Percentiles rank a stretch among this genome's conserved stretches.
These are phyloP conservation scores for Dynastes hyllus DNA, from an alignment of 2,888 invertebrate species.

Conservation along the genomic window DNA sequence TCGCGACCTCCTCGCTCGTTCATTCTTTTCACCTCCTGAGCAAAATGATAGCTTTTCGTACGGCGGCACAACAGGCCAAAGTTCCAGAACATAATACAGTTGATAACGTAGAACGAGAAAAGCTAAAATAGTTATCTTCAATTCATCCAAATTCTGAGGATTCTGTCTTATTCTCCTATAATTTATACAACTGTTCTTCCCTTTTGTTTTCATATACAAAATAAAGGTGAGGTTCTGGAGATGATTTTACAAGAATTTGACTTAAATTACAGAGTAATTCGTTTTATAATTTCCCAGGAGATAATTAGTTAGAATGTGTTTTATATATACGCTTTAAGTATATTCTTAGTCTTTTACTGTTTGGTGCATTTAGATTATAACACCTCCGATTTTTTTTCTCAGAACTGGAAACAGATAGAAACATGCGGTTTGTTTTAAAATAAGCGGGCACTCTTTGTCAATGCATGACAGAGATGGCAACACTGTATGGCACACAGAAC, in stretches of 20 bases:
- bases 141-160: conserved; percentile 45
- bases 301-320: no score
- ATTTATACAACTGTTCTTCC: conserved; percentile 5
- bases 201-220: no score
- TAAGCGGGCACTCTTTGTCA: no score
- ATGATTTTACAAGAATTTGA: not conserved
- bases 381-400: no score
- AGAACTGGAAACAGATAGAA: no score
- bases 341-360: no score
- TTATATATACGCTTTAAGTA: no score
- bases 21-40: conserved; percentile 65
- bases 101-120: conserved; percentile 45
- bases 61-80: conserved; percentile 57
- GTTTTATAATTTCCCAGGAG: not conserved
- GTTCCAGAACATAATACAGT: conserved; percentile 62
- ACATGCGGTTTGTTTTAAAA: no score
- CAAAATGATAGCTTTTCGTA: conserved; percentile 68
- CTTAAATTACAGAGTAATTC: not conserved
- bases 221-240: not conserved
- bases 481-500: no score
- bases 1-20: conserved; percentile 60
- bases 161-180: not conserved
- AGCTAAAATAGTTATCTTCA: conserved; percentile 36
- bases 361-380: no score
- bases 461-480: no score